A percentile compares a stretch with the other conserved stretches of the same genome.
These are phyloP conservation scores for Columba livia DNA, from an alignment of 2,113 vertebrate species.

Conservation along the genomic window DNA sequence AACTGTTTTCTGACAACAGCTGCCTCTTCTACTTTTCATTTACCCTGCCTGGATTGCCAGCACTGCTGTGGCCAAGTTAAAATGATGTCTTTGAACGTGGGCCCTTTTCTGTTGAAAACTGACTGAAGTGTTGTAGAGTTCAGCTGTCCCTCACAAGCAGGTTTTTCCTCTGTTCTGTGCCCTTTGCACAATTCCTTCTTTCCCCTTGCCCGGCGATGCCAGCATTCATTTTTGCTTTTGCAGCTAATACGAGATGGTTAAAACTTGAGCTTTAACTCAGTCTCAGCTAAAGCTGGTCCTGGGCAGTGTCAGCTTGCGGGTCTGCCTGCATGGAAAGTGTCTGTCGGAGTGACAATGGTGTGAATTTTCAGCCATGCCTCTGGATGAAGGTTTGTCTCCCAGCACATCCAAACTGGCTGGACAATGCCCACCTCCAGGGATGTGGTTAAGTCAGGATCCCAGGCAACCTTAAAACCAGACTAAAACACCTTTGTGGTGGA, in stretches of 20 bases:
- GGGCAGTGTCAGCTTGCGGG: neutral
- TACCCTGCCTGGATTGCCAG: neutral
- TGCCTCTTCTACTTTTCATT: neutral
- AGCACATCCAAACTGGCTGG: neutral
- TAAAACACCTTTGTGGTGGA: neutral
- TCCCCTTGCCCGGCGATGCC: neutral
- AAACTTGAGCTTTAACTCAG: neutral
- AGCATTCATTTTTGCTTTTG: neutral
- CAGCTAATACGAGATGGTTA: neutral
- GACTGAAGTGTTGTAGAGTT: neutral
- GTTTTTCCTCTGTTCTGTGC: neutral
- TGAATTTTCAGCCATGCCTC: neutral
- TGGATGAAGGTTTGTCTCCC: neutral
- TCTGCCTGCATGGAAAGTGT: too few relatives aligned
- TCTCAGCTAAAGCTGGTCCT: neutral
- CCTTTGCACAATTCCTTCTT: neutral
- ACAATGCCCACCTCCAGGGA: too few relatives aligned
- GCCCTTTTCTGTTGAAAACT: neutral
- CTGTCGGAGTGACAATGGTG: neutral
- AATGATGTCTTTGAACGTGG: neutral
- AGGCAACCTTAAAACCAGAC: neutral
- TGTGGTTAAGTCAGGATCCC: neutral
- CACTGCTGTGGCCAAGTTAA: neutral
- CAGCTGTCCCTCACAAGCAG: neutral
- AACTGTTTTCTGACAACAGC: conserved; percentile 21